Percentiles rank a stretch among this genome's conserved stretches.
phyloP scores from a whole-genome alignment of 2,797 vertebrate species.

The Brachyalestes nurse region DNA sequence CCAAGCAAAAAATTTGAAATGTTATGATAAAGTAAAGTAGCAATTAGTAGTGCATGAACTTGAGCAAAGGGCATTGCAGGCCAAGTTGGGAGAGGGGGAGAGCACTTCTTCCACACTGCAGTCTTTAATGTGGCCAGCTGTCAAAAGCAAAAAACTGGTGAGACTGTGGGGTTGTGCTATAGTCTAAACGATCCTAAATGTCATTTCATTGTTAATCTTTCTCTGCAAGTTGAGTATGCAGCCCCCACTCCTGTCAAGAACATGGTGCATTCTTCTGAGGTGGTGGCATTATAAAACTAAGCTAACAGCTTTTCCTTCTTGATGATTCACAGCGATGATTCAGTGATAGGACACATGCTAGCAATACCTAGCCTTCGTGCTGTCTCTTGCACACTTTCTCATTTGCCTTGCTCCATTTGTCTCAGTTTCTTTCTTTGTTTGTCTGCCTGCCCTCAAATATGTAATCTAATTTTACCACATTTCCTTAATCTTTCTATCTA shows the following conservation, averaged over 20 bases:
- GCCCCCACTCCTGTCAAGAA: conserved; percentile 41
- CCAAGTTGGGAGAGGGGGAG: conserved; percentile 61
- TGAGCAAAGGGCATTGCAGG: conserved; percentile 56
- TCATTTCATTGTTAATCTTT: conserved; percentile 50
- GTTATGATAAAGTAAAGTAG: conserved; percentile 52
- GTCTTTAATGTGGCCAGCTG: conserved; percentile 73
- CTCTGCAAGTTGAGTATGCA: conserved; percentile 24
- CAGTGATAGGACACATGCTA: conserved; percentile 9
- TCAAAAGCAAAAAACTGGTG: conserved; percentile 58
- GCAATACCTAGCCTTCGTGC: background rate
- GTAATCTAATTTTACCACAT: conserved; percentile 1
- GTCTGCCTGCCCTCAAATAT: background rate
- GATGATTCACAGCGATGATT: conserved; percentile 49
- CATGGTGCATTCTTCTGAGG: conserved; percentile 51
- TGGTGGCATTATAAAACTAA: conserved; percentile 55
- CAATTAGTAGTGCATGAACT: conserved; percentile 64
- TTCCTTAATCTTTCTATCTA: background rate
- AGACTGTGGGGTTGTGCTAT: conserved; percentile 55
- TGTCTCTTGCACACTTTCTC: background rate
- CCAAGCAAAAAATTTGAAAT: conserved; percentile 42
- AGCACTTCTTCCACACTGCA: conserved; percentile 42
- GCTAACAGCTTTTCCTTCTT: conserved; percentile 29
- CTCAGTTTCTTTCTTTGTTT: background rate
- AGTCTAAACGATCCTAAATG: conserved; percentile 55
- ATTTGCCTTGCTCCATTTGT: background rate